Base-by-base conservation (phyloP, 2,888 invertebrate species). In the Tenthredo mesomela region DNA sequence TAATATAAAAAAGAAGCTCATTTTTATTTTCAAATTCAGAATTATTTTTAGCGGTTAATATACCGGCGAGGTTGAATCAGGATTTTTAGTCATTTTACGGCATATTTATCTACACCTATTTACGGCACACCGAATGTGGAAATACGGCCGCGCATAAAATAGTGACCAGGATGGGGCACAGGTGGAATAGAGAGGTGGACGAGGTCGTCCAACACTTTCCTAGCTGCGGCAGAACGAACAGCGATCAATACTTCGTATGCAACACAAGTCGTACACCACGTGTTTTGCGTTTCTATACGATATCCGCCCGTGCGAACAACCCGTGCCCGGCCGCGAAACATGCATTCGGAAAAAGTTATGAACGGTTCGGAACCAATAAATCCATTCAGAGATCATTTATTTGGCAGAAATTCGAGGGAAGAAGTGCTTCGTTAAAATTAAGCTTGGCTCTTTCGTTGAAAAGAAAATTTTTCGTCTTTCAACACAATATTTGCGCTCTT, bases 201-300 rank as follows among this genome's bases (percentile, higher is more conserved):
- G 80, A 80, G 80, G 80, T 80, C 80, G 40, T 80, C 80, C 80
- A 21, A 80, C 80, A 61, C 80, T 80, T 80, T 80, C 80, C 80
- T 80, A 80, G 80, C 80, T 80, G 80, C 89, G 87, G 88, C 88
- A 89, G 88, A 85, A 87, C 88, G 80, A 61, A 61, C 21, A 61
- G 88, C 91, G 91, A 91, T 91, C 91, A 91, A 91, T 91, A 91
- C 91, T 89, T 86, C 75, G 85, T 87, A 87, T 87, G 89, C 87
- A 87, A 87, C 87, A 85, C 86, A 82, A 78, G 85, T 61, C 86
- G 78, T 70, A 61, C 80, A 86, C 85, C 86, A 86, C 86, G 86
- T 86, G 86, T 83, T 85, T 85, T 84, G 86, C 82, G 75, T 33
- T 84, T 77, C 84, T 37, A 84, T 58, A 54, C 12, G 33, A 37